These are phyloP conservation scores for Aplysia californica DNA, from an alignment of 1,140 invertebrate species.

Conservation along the genomic window DNA sequence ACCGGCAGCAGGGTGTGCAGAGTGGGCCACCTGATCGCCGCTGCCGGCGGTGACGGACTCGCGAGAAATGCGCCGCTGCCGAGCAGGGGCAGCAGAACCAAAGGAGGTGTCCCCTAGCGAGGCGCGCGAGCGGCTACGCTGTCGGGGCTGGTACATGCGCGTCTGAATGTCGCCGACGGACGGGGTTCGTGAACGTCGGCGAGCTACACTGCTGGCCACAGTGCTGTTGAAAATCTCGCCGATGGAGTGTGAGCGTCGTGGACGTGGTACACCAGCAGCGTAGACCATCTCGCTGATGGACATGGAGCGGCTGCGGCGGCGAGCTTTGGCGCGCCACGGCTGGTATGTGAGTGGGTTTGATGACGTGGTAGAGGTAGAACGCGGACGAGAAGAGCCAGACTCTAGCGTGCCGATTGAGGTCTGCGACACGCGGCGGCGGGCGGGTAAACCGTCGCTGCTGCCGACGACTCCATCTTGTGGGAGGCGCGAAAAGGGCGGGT, in stretches of 20 bases:
- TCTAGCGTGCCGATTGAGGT: not conserved
- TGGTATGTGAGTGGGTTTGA: constrained; percentile 30
- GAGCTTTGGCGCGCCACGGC: constrained; percentile 26
- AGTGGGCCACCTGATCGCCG: too few species aligned
- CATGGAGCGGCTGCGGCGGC: not conserved
- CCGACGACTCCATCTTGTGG: too few species aligned
- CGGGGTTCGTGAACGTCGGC: constrained; percentile 1
- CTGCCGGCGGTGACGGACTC: too few species aligned
- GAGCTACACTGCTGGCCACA: constrained; percentile 16
- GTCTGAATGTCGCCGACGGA: not conserved
- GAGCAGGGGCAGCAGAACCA: constrained; percentile 16
- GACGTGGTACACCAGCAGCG: not conserved
- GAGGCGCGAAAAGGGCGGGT: too few species aligned
- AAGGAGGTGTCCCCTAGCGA: constrained; percentile 25
- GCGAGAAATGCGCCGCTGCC: too few species aligned
- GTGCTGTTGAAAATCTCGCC: constrained; percentile 19
- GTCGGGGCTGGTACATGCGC: constrained; percentile 25
- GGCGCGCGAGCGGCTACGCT: not conserved
- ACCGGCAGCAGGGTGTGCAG: constrained; percentile 1
- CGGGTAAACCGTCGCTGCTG: too few species aligned
- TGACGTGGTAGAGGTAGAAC: constrained; percentile 10
- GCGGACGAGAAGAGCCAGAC: not conserved
- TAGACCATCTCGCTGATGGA: constrained; percentile 22
- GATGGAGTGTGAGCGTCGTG: not conserved
- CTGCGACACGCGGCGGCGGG: not conserved